Percentiles rank a stretch among this genome's conserved stretches.
Conservation (phyloP, 2,797 vertebrate genomes). For the Synaphobranchus kaupii region DNA sequence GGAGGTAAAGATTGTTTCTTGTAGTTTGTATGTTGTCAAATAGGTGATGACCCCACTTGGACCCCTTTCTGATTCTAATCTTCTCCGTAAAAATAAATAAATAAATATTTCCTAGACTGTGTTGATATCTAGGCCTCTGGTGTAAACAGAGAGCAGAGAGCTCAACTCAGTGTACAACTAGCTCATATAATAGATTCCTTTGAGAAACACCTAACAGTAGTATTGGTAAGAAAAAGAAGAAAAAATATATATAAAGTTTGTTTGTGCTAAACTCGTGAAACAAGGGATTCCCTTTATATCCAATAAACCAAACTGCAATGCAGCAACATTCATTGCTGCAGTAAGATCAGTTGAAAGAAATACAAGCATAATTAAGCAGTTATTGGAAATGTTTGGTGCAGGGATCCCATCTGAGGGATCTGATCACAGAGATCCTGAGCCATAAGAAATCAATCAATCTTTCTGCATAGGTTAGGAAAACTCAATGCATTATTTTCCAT, state of each 20-base stretch:
- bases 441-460: too few species aligned
- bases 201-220: slow-evolving; percentile 45
- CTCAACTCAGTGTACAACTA: slow-evolving; percentile 32
- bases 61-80: slow-evolving; percentile 56
- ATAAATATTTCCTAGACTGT: slow-evolving; percentile 27
- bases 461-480: too few species aligned
- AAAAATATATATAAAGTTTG: background rate
- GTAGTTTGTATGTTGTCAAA: slow-evolving; percentile 61
- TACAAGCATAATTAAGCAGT: background rate
- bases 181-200: slow-evolving; percentile 43
- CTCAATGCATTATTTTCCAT: too few species aligned
- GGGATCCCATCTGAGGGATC: too few species aligned
- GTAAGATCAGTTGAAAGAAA: background rate
- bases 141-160: slow-evolving; percentile 32
- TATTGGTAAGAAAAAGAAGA: background rate
- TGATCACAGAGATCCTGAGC: too few species aligned
- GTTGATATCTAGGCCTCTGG: slow-evolving; percentile 45
- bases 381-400: background rate
- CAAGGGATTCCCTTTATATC: slow-evolving; percentile 14
- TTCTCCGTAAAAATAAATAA: slow-evolving; percentile 36
- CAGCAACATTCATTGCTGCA: background rate
- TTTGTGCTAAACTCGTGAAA: slow-evolving; percentile 20
- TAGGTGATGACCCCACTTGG: slow-evolving; percentile 55
- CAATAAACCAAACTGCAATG: background rate
- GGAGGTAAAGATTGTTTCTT: slow-evolving; percentile 45